Base-by-base conservation (phyloP, 2,797 vertebrate genomes). In the Leptoclinus maculatus region DNA sequence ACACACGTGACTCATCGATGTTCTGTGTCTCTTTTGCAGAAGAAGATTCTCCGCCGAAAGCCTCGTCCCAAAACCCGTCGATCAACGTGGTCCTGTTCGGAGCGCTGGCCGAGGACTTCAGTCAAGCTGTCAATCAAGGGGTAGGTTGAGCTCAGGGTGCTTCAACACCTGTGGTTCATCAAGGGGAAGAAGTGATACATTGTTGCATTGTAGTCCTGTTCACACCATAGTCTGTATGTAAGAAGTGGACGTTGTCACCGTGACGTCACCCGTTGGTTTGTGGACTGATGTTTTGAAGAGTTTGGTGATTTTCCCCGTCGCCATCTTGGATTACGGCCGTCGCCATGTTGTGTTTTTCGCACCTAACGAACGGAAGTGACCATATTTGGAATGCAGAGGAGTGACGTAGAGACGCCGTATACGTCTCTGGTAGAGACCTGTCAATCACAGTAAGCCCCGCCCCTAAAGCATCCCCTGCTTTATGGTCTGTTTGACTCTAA, bases 61-160 rank as follows among this genome's bases (percentile, higher is more conserved):
- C n/a, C 32, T 77, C 80, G 0, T 74, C 76, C 57, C 83, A 84
- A 68, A 76, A 74, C 62, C 8, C 53, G 8, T 93, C 93, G 74
- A 94, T 96, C 76, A 94, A 90, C 36, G 58, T 93, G 2, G 53
- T 94, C 51, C 75, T 95, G 69, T 78, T 93, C 34, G 95, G 93
- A 71, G 41, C 62, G 0, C 56, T 95, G 83, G 95, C 95, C 10
- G 90, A 88, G 71, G 91, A 93, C 69, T 95, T 95, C 84, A 92
- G 66, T 32, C 62, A 82, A 54, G 47, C 78, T 29, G 92, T 93
- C 90, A 90, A 64, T 83, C 76, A 85, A 82, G 91, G 89, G 93
- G 95, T 96, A 89, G 0, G 89, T 71, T 72, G 21, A 29, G 3
- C 23, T 51, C 8, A 0, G 11, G 21, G 0, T 38, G 57, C 38